These are phyloP conservation scores for Leptinotarsa peninsularis DNA, from an alignment of 2,888 invertebrate genomes.

Conservation along the genomic window DNA sequence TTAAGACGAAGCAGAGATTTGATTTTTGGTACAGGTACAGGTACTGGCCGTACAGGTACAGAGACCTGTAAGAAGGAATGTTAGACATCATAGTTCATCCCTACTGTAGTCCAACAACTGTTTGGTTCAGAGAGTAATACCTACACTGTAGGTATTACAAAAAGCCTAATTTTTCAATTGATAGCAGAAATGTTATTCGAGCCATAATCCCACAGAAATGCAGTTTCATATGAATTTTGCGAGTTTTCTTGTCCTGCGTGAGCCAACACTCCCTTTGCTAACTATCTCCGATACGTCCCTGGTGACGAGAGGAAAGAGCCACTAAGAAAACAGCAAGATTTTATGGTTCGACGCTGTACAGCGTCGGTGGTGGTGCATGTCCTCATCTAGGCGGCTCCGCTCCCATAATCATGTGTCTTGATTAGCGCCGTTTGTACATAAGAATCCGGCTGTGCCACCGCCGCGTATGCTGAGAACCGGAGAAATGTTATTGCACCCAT, in stretches of 20 bases:
- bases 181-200: no score
- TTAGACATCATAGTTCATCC: no score
- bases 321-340: slow-evolving; percentile 49
- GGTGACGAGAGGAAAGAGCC: slow-evolving; percentile 24
- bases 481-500: slow-evolving; percentile 59
- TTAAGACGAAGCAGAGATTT: no score
- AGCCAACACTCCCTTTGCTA: neutral
- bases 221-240: neutral
- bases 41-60: no score
- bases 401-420: slow-evolving; percentile 67
- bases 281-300: slow-evolving; percentile 28
- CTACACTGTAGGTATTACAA: no score
- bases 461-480: slow-evolving; percentile 30
- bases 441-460: slow-evolving; percentile 54
- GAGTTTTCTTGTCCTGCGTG: no score
- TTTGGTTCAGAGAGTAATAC: no score
- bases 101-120: no score
- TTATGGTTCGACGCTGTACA: slow-evolving; percentile 55
- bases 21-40: no score
- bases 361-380: slow-evolving; percentile 57
- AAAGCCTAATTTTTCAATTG: no score
- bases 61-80: no score
- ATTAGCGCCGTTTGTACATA: slow-evolving; percentile 67
- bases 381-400: slow-evolving; percentile 58
- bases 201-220: no score